phyloP scores from a whole-genome alignment of 2,797 vertebrate genomes.

The Pseudochirops corinnae region DNA sequence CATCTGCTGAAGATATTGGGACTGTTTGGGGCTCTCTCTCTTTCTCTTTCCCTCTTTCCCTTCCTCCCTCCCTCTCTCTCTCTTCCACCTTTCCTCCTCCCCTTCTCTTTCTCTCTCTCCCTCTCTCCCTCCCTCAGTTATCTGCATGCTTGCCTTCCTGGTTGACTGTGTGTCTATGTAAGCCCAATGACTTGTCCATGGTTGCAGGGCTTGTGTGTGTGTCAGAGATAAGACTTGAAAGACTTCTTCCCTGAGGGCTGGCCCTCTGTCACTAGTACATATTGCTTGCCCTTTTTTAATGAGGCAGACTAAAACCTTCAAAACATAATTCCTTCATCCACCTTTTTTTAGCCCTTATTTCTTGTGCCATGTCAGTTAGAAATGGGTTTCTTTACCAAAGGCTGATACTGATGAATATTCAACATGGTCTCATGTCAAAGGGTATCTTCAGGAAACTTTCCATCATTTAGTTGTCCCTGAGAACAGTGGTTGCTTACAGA shows the following conservation, averaged over 20 bases:
- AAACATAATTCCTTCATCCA: not conserved
- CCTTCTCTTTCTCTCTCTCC: too few relatives aligned
- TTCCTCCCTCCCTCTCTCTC: too few relatives aligned
- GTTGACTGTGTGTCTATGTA: not conserved
- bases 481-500: not conserved
- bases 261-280: not conserved
- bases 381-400: not conserved
- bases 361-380: not conserved
- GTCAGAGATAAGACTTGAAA: not conserved
- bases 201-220: not conserved
- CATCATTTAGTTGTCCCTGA: not conserved
- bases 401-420: not conserved
- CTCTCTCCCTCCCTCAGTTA: not conserved
- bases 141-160: not conserved
- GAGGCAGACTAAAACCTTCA: too few relatives aligned
- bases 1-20: not conserved
- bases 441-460: not conserved
- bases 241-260: too few relatives aligned
- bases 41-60: too few relatives aligned
- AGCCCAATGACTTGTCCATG: not conserved
- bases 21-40: too few relatives aligned
- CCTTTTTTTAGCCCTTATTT: not conserved
- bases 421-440: not conserved
- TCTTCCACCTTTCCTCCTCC: too few relatives aligned
- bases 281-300: not conserved